A percentile compares a stretch with the other conserved stretches of the same genome.
phyloP scores from a whole-genome alignment of 2,113 vertebrate species.

The Canis aureus region DNA sequence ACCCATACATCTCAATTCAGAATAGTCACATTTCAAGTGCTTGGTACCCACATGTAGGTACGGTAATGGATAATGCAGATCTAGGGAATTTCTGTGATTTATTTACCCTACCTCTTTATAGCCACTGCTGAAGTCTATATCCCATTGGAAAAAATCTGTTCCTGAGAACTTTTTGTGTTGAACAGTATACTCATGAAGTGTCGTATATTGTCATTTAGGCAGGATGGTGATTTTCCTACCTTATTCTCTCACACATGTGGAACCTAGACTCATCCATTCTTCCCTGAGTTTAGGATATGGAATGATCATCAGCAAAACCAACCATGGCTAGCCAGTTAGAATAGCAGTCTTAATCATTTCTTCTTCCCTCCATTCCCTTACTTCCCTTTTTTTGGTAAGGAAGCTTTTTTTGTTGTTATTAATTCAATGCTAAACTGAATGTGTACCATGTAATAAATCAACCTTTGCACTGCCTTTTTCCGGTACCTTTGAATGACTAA shows the following conservation, averaged over 20 bases:
- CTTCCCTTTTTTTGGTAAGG: not conserved
- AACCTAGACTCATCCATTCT: not conserved
- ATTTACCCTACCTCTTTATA: not conserved
- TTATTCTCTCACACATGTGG: not conserved
- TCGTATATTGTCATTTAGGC: not conserved
- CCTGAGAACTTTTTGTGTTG: not conserved
- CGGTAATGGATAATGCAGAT: not conserved
- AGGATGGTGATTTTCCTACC: not conserved
- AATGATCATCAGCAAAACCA: not conserved
- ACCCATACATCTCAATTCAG: not conserved
- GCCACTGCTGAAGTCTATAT: not conserved
- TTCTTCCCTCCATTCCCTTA: not conserved
- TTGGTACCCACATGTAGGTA: not conserved
- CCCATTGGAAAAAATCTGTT: not conserved
- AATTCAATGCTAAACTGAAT: not conserved
- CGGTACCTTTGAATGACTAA: not conserved
- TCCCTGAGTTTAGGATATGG: not conserved
- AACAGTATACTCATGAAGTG: not conserved
- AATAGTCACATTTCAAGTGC: not conserved
- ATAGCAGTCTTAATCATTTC: not conserved
- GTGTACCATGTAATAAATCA: not conserved
- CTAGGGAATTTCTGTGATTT: not conserved
- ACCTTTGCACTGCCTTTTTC: not conserved
- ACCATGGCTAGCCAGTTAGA: not conserved
- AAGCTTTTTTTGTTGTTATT: not conserved